Evolutionary conservation across 2,888 invertebrate genomes (phyloP).

Genomic region (Tortrix viridana): DNA sequence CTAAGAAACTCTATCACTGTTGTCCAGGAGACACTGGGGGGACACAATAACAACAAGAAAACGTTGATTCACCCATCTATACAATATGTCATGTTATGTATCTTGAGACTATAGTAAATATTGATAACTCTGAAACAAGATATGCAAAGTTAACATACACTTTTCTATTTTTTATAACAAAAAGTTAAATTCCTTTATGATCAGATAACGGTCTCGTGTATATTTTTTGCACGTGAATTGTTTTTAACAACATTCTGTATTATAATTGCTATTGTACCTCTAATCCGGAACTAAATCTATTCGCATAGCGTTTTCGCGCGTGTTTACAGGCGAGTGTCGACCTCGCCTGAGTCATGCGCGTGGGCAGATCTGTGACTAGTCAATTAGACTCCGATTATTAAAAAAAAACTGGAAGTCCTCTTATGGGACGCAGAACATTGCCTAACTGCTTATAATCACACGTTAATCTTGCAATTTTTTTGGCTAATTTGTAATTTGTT

Average conservation of each 20-base stretch:
- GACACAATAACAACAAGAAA: too few relatives aligned
- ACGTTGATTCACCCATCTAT: too few relatives aligned
- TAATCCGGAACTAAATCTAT: constrained; percentile 31
- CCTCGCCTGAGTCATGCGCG: constrained; percentile 39
- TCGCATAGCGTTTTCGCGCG: constrained; percentile 16
- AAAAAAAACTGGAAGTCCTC: constrained; percentile 30
- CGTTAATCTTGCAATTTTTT: constrained; percentile 23
- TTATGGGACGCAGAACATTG: constrained; percentile 32
- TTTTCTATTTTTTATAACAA: too few relatives aligned
- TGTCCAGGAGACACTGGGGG: too few relatives aligned
- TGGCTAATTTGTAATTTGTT: constrained; percentile 12
- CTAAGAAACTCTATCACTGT: too few relatives aligned
- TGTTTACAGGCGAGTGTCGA: constrained; percentile 39
- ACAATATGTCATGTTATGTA: too few relatives aligned
- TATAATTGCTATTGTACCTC: too few relatives aligned
- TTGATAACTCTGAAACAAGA: too few relatives aligned
- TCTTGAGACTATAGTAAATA: too few relatives aligned
- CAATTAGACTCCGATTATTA: constrained; percentile 31
- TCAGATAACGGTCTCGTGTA: too few relatives aligned
- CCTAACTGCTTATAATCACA: constrained; percentile 27
- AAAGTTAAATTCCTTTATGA: too few relatives aligned
- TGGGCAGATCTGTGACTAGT: constrained; percentile 32
- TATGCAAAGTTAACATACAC: too few relatives aligned
- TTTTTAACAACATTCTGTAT: neutral
- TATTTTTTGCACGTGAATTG: neutral